Conservation (phyloP, 2,797 vertebrate species). For the Siniperca obscura region DNA sequence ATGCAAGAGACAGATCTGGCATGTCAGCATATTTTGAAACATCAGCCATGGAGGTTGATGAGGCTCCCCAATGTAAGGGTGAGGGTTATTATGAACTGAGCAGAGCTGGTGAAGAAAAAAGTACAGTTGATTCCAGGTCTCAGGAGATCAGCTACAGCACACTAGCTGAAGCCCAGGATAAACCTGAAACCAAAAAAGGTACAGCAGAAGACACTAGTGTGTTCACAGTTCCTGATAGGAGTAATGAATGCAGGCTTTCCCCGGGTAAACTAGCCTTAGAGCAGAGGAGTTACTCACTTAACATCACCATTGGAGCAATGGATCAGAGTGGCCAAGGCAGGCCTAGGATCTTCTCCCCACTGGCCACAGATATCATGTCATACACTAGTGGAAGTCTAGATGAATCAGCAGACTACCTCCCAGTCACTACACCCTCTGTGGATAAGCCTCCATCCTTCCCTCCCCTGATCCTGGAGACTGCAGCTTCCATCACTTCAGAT, state of each 20-base stretch:
- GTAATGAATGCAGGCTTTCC: constrained; percentile 91
- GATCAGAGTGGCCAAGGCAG: constrained; percentile 92
- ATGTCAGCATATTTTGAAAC: constrained; percentile 99
- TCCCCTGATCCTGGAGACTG: constrained; percentile 86
- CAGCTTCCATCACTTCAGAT: constrained; percentile 81
- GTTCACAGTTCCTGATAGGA: constrained; percentile 88
- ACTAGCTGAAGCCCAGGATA: constrained; percentile 84
- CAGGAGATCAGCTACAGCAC: constrained; percentile 90
- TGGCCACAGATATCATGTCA: constrained; percentile 96
- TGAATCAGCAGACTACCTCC: constrained; percentile 95
- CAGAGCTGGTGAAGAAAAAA: constrained; percentile 86
- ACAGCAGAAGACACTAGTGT: constrained; percentile 84
- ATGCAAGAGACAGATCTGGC: constrained; percentile 90
- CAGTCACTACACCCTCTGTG: constrained; percentile 91
- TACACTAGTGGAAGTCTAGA: constrained; percentile 97
- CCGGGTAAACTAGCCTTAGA: constrained; percentile 96
- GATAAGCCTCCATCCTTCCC: constrained; percentile 93
- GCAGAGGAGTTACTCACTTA: constrained; percentile 98
- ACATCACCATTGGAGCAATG: constrained; percentile 93
- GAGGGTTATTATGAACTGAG: constrained; percentile 98
- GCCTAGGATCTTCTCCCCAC: constrained; percentile 92
- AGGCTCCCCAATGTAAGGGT: constrained; percentile 71
- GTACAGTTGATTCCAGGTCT: constrained; percentile 63
- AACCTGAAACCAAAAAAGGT: constrained; percentile 63
- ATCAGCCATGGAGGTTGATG: constrained; percentile 90